phyloP scores from a whole-genome alignment of 1,140 invertebrate genomes.

The Wiebesia pumilae region DNA sequence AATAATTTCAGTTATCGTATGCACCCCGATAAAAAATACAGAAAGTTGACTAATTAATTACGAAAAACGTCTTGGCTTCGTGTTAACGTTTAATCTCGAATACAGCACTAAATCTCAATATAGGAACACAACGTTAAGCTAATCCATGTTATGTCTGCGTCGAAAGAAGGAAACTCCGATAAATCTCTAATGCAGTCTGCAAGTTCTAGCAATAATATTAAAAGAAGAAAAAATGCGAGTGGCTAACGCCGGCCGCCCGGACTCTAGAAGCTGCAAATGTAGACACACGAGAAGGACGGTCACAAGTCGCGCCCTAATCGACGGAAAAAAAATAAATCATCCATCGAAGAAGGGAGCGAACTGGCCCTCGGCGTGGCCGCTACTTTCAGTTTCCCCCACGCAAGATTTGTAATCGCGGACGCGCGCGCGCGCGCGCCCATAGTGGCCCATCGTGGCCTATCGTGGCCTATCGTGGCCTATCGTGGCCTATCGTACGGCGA shows the following conservation, averaged over 20 bases:
- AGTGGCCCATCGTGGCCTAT: no score
- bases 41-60: no score
- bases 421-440: no score
- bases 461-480: no score
- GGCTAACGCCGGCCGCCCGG: no score
- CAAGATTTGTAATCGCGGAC: not conserved
- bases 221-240: not conserved
- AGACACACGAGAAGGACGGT: not conserved
- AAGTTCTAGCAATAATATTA: not conserved
- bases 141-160: not conserved
- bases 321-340: not conserved
- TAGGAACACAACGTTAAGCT: not conserved
- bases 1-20: no score
- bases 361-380: not conserved
- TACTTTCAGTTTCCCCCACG: constrained; percentile 18
- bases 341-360: constrained; percentile 1
- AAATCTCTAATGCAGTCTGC: not conserved
- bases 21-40: no score
- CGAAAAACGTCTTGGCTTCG: no score
- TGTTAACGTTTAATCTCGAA: not conserved
- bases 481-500: not conserved
- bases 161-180: not conserved
- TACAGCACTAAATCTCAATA: not conserved
- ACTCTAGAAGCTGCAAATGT: not conserved
- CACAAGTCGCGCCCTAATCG: not conserved